These are phyloP conservation scores for Patiria pectinifera DNA, from an alignment of 53 echinoderm and acorn worm genomes.

Conservation along the genomic window DNA sequence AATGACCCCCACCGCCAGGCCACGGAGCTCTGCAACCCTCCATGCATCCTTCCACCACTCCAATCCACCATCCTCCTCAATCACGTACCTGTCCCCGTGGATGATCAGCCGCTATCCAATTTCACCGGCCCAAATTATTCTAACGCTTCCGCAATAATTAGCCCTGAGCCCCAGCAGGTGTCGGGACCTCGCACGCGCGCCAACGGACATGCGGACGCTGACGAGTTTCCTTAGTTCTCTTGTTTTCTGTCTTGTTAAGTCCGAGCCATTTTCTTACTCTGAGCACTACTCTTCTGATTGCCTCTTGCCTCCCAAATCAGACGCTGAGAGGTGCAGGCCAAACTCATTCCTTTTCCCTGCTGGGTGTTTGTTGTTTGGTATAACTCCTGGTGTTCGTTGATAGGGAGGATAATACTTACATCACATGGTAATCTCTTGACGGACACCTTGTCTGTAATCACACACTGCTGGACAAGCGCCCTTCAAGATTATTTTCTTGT, in stretches of 20 bases:
- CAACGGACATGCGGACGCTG: constrained; percentile 28
- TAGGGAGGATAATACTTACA: not conserved
- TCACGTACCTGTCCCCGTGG: constrained; percentile 50
- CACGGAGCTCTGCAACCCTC: not conserved
- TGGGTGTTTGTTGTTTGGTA: not conserved
- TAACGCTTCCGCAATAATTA: constrained; percentile 51
- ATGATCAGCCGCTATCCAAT: constrained; percentile 56
- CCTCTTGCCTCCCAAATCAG: constrained; percentile 8
- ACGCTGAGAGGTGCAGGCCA: not conserved
- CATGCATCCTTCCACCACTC: not conserved
- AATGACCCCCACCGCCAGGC: constrained; percentile 40
- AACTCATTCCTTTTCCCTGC: constrained; percentile 5
- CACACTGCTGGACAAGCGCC: not conserved
- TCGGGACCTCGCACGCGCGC: not conserved
- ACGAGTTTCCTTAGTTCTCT: not conserved
- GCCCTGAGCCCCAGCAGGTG: constrained; percentile 42
- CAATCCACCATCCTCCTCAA: constrained; percentile 25
- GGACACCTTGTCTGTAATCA: not conserved
- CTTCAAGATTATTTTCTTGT: not conserved
- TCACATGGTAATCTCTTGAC: not conserved
- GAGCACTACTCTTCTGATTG: not conserved
- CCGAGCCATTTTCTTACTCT: not conserved
- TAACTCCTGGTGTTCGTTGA: not conserved
- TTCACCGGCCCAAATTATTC: constrained; percentile 56
- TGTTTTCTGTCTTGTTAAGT: not conserved